These are phyloP conservation scores for Drosophila silvestris DNA, from an alignment of 2,888 invertebrate species.

Conservation along the genomic window DNA sequence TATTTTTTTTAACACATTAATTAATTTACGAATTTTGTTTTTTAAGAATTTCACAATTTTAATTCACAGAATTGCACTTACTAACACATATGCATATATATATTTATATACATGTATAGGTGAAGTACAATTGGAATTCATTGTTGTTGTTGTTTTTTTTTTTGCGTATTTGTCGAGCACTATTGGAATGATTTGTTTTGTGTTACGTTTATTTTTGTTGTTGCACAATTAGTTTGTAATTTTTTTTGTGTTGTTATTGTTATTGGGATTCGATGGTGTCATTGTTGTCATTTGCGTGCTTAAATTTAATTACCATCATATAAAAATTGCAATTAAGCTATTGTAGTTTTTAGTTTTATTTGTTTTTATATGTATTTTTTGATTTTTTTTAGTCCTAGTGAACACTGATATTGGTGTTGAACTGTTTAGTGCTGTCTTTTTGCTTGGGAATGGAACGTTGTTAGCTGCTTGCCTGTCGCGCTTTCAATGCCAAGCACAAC, in stretches of 20 bases:
- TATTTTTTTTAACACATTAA: slow-evolving; percentile 16
- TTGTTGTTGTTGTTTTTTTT: slow-evolving; percentile 27
- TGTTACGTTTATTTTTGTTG: slow-evolving; percentile 3
- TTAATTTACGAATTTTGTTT: slow-evolving; percentile 9
- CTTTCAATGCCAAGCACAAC: slow-evolving; percentile 81
- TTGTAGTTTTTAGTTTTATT: slow-evolving; percentile 13
- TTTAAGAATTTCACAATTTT: slow-evolving; percentile 12
- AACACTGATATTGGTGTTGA: slow-evolving; percentile 31
- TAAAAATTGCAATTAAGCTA: slow-evolving; percentile 28
- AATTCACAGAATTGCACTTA: slow-evolving; percentile 27
- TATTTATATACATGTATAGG: not conserved
- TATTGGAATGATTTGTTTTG: slow-evolving; percentile 26
- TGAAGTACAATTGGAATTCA: slow-evolving; percentile 30
- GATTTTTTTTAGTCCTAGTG: slow-evolving; percentile 17
- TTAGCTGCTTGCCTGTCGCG: slow-evolving; percentile 77
- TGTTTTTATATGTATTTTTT: not conserved
- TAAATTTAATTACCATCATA: slow-evolving; percentile 29
- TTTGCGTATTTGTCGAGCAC: slow-evolving; percentile 47
- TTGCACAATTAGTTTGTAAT: slow-evolving; percentile 62
- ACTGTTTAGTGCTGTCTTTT: slow-evolving; percentile 4
- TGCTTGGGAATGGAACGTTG: slow-evolving; percentile 64
- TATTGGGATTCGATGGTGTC: slow-evolving; percentile 11
- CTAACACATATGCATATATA: not conserved
- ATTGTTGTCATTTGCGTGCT: slow-evolving; percentile 63
- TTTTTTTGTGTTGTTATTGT: slow-evolving; percentile 36